Evolutionary conservation across 1,140 invertebrate species (phyloP).

Genomic region (Drosophila yakuba): DNA sequence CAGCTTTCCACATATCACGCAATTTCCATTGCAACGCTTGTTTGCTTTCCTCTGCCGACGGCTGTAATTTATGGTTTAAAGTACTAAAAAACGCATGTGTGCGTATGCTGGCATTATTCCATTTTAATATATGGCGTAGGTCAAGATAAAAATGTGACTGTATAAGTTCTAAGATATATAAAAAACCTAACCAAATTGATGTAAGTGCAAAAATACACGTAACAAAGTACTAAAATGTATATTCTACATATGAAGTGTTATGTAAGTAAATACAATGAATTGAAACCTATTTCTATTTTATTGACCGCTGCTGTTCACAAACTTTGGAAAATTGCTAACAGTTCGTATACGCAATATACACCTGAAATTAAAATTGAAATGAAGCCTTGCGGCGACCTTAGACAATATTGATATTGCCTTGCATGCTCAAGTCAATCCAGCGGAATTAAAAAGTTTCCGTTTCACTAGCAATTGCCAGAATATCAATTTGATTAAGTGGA

Average conservation of each 20-base stretch:
- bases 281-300: neutral
- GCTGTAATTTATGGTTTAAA: slow-evolving; percentile 68
- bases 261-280: no score
- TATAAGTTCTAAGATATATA: no score
- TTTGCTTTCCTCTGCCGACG: slow-evolving; percentile 35
- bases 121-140: slow-evolving; percentile 34
- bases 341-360: slow-evolving; percentile 30
- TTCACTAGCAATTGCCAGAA: slow-evolving; percentile 5
- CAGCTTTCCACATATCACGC: slow-evolving; percentile 73
- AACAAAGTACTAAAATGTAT: no score
- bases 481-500: slow-evolving; percentile 39
- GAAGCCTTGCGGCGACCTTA: slow-evolving; percentile 9
- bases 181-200: no score
- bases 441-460: slow-evolving; percentile 24
- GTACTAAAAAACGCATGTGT: slow-evolving; percentile 33
- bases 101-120: slow-evolving; percentile 29
- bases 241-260: no score
- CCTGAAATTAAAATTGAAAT: slow-evolving; percentile 23
- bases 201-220: no score
- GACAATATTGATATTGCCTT: slow-evolving; percentile 28
- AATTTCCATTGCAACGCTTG: slow-evolving; percentile 58
- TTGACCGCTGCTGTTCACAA: neutral
- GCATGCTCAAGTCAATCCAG: slow-evolving; percentile 1
- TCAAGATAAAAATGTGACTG: neutral
- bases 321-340: neutral